Evolutionary conservation across 2,888 invertebrate species (phyloP).

Genomic region (Stegana nigrithorax): DNA sequence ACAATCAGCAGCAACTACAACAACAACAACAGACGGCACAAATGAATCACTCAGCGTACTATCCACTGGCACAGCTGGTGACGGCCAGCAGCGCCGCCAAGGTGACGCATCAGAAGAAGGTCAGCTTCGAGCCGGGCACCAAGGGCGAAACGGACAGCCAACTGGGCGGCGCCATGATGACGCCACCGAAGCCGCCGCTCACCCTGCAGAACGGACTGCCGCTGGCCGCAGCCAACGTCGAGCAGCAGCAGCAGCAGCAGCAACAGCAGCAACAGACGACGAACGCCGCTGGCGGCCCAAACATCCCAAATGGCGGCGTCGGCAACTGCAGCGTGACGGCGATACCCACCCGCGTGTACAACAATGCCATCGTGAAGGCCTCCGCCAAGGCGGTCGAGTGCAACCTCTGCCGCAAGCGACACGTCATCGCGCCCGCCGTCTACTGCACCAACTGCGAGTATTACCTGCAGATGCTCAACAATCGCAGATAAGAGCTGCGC

Average conservation of each 20-base stretch:
- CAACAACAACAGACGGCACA: constrained; percentile 66
- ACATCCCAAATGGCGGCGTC: constrained; percentile 41
- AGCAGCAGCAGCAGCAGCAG: constrained; percentile 10
- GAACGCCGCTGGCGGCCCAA: constrained; percentile 25
- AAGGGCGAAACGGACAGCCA: constrained; percentile 71
- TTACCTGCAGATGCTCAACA: constrained; percentile 79
- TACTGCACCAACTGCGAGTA: constrained; percentile 94
- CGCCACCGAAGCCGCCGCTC: constrained; percentile 49
- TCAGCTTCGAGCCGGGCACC: constrained; percentile 80
- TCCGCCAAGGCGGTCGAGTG: constrained; percentile 77
- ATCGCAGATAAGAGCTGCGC: constrained; percentile 55
- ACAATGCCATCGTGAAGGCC: constrained; percentile 69
- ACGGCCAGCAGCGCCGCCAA: constrained; percentile 68
- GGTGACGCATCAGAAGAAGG: constrained; percentile 75
- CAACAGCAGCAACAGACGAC: constrained; percentile 13
- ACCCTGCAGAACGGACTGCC: constrained; percentile 55
- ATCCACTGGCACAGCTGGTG: constrained; percentile 49
- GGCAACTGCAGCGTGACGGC: constrained; percentile 62
- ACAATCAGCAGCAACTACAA: constrained; percentile 63
- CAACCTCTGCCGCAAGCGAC: constrained; percentile 88
- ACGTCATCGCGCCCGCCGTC: constrained; percentile 79
- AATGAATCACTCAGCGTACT: constrained; percentile 37
- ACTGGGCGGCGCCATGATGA: constrained; percentile 34
- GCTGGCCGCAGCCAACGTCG: constrained; percentile 16
- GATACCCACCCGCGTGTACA: constrained; percentile 69